Base-by-base conservation (phyloP, 2,797 vertebrate species). In the Chiroxiphia lanceolata region DNA sequence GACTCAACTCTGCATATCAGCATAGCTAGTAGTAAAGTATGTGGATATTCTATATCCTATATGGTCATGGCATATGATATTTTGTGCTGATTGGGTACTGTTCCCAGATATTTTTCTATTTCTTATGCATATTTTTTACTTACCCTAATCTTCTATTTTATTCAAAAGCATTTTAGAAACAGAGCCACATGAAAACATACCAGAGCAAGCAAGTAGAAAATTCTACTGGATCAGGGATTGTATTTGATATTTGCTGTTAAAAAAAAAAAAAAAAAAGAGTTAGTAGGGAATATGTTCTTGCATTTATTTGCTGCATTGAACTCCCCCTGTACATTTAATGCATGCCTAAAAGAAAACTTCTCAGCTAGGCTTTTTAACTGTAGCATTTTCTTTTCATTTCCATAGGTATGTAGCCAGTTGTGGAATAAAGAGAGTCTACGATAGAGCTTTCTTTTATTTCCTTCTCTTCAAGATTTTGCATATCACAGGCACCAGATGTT, bases 401-500 rank as follows among this genome's bases (percentile, higher is more conserved):
- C 76, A 64, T 83, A 61, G 54, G 22, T 83, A n/a, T 57, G 22
- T 34, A 74, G 71, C 59, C 38, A 57, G 48, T 78, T 88, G 21
- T 81, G 57, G 76, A 78, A 86, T 54, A 81, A 57, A 72, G 61
- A 67, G 38, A 34, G 15, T 6, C 80, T 54, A 65, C 0, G 13
- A 69, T 59, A 95, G 76, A 90, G 83, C 57, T 94, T 91, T 78
- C 69, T 78, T 89, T 93, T 88, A 69, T 83, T 91, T 89, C 57
- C 56, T 77, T 79, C 69, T 45, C 29, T 51, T 72, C 45, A 33
- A 60, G 53, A 61, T 65, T 95, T 93, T 95, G 80, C 77, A 50
- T 91, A 83, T 95, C 90, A 83, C 42, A 91, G 65, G 65, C 76
- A 75, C 90, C 87, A 95, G 87, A 90, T 94, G 76, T 90, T 91